Evolutionary conservation across 1,140 invertebrate genomes (phyloP).

Genomic region (Brachionus rubens): DNA sequence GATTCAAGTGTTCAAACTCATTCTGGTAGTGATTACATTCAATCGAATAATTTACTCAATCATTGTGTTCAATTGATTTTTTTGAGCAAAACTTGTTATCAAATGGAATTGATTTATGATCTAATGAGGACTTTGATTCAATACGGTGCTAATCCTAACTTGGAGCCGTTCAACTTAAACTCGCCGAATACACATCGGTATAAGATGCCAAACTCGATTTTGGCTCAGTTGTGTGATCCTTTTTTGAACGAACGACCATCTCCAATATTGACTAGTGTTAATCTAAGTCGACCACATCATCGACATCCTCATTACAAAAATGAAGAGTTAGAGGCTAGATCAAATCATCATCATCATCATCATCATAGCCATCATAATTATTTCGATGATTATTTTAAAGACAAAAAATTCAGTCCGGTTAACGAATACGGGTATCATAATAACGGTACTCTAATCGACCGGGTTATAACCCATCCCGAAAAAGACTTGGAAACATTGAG

Average conservation of each 20-base stretch:
- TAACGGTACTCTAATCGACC: background rate
- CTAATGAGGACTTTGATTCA: constrained; percentile 30
- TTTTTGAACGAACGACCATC: background rate
- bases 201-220: background rate
- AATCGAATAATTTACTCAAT: constrained; percentile 40
- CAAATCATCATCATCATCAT: background rate
- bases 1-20: background rate
- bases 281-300: constrained; percentile 1
- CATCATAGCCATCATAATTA: constrained; percentile 6
- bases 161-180: background rate
- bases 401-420: background rate
- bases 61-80: constrained; percentile 26
- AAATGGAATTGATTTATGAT: constrained; percentile 25
- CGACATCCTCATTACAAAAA: background rate
- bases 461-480: background rate
- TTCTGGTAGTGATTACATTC: background rate
- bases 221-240: constrained; percentile 15
- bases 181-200: background rate
- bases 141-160: constrained; percentile 34
- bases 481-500: background rate
- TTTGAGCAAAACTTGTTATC: constrained; percentile 29
- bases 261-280: constrained; percentile 16
- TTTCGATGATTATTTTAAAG: constrained; percentile 28
- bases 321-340: background rate
- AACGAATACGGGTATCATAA: background rate